These are phyloP conservation scores for Gasterosteus nipponicus DNA, from an alignment of 2,113 vertebrate species.

Conservation along the genomic window DNA sequence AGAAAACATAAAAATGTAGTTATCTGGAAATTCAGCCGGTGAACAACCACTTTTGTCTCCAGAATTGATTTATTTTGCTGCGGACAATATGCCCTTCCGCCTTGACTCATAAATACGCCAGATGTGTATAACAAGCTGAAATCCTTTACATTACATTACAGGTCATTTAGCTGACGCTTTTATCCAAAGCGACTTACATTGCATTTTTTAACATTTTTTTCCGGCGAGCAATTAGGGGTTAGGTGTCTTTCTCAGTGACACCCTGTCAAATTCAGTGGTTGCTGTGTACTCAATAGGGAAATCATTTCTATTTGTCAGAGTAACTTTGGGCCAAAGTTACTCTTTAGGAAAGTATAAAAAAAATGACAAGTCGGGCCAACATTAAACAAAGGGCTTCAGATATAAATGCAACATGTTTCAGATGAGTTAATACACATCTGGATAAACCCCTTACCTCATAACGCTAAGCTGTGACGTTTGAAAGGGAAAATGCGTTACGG, in stretches of 20 bases:
- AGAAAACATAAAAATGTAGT: not conserved
- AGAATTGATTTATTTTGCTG: constrained; percentile 16
- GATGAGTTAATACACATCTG: not conserved
- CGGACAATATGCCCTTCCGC: not conserved
- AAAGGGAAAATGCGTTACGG: constrained; percentile 3
- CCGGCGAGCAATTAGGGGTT: no score
- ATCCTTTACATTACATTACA: not conserved
- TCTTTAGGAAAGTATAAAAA: not conserved
- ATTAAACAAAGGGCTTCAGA: not conserved
- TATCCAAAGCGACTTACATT: no score
- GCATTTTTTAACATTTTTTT: no score
- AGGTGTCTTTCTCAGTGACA: not conserved
- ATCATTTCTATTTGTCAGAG: not conserved
- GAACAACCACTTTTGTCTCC: not conserved
- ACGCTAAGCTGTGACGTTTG: not conserved
- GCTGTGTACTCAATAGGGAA: not conserved
- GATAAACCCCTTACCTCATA: not conserved
- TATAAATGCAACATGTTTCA: not conserved
- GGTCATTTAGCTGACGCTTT: no score
- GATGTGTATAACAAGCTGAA: not conserved
- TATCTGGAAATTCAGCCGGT: not conserved
- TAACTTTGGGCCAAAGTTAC: not conserved
- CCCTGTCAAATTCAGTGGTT: not conserved
- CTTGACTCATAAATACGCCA: not conserved
- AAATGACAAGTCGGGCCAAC: not conserved